Conservation (phyloP, 2,797 vertebrate species). For the Poecilia picta region DNA sequence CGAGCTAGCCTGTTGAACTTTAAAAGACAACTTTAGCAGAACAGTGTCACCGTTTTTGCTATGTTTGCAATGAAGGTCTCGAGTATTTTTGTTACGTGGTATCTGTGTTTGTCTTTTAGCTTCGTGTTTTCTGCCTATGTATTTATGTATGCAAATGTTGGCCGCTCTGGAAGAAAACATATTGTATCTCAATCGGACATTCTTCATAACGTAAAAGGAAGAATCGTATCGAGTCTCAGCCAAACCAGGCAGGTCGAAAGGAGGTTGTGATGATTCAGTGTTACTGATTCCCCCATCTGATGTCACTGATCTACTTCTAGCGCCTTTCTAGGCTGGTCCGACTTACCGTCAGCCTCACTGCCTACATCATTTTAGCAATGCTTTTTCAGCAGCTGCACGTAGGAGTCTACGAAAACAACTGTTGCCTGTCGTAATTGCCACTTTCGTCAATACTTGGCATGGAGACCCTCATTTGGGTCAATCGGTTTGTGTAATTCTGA, state of each 20-base stretch:
- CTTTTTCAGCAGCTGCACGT: too few relatives aligned
- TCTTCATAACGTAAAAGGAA: not conserved
- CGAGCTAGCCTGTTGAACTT: not conserved
- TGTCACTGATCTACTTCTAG: not conserved
- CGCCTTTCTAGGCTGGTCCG: too few relatives aligned
- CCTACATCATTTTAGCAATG: not conserved
- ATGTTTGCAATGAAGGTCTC: not conserved
- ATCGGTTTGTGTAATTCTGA: conserved; percentile 35
- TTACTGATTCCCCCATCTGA: not conserved
- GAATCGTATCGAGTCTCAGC: not conserved
- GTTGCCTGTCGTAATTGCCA: too few relatives aligned
- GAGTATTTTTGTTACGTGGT: not conserved
- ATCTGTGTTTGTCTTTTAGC: not conserved
- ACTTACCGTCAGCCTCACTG: not conserved
- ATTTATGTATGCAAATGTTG: not conserved
- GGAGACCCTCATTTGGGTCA: conserved; percentile 20
- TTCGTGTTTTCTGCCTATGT: not conserved
- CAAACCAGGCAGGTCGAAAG: not conserved
- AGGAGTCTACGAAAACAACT: not conserved
- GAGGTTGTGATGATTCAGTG: not conserved
- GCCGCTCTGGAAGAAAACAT: not conserved
- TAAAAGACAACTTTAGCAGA: not conserved
- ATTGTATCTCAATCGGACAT: not conserved
- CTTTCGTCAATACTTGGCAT: conserved; percentile 10
- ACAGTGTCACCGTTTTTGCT: not conserved